These are phyloP conservation scores for Chromobotia macracanthus DNA, from an alignment of 2,797 vertebrate species.

Conservation along the genomic window DNA sequence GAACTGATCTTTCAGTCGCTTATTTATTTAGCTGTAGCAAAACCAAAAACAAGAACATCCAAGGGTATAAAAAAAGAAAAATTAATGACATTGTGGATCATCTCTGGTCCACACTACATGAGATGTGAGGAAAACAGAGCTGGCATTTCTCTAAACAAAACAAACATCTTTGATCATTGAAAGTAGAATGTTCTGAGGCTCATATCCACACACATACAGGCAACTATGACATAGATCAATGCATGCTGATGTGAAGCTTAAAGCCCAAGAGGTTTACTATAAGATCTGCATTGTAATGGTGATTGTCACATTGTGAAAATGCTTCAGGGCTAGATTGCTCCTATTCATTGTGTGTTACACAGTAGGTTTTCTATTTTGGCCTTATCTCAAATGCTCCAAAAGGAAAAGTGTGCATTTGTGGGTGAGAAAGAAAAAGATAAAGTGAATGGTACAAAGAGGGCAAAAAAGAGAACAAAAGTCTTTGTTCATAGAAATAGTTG, in stretches of 20 bases:
- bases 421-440: conserved; percentile 13
- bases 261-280: conserved; percentile 17
- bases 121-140: neutral
- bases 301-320: conserved; percentile 25
- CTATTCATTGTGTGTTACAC: conserved; percentile 27
- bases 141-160: neutral
- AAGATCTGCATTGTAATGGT: conserved; percentile 37
- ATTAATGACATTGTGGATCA: conserved; percentile 4
- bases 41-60: neutral
- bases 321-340: conserved; percentile 26
- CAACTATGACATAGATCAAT: neutral
- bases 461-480: conserved; percentile 8
- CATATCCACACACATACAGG: conserved; percentile 27
- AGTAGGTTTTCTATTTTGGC: neutral
- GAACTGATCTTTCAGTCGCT: neutral
- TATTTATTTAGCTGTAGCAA: neutral
- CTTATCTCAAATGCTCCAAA: conserved; percentile 41
- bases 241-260: conserved; percentile 8
- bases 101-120: neutral
- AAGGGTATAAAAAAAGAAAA: neutral
- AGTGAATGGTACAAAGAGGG: neutral
- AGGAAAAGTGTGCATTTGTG: neutral
- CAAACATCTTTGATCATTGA: conserved; percentile 30
- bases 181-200: conserved; percentile 4
- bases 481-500: conserved; percentile 11